Evolutionary conservation across 2,113 vertebrate genomes (phyloP), one percentile per base, ranked within the genome.

Genomic region (Axis porcinus): DNA sequence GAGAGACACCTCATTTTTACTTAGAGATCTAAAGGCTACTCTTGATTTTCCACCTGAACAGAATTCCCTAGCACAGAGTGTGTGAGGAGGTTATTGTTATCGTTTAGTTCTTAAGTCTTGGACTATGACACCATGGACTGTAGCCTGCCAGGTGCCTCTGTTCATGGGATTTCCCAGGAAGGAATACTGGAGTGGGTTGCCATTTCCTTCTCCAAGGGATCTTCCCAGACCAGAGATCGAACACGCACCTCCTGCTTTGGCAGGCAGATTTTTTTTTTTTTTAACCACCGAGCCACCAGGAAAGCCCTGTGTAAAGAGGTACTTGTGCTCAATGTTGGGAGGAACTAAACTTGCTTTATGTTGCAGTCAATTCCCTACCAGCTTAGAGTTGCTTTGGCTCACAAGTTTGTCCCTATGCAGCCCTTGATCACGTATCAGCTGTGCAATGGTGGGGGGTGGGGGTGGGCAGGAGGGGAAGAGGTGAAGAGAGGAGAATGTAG

Each of bases 401-500:
- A 6, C 16, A 4, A 43, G 15, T 19, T 33, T 2, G 5, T 21
- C 25, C 7, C 5, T 60, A 7, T 4, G 15, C 5, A 27, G 54
- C 21, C 3, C 36, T 23, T 9, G 11, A 83, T 89, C 30, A 64
- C 55, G 27, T 12, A 50, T 36, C 62, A 84, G 28, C 45, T 47
- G 1, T n/a, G 28, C 60, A 86, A 1, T 81, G 47, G 47, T 50
- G 47, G 12, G 55, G 33, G 36, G 28, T 0, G 11, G 27, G 25
- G 25, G 3, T 13, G 47, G 47, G 47, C 47, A 13, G 25, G 12
- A 2, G 3, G 23, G 36, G 21, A 45, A 17, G n/a, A 40, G 64
- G 7, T 0, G n/a, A 52, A 2, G 25, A 36, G 54, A 15, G 12
- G 33, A 10, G 47, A 52, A 11, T 0, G 0, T 0, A 3, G 30